Percentiles rank a stretch among this genome's conserved stretches.
phyloP scores from a whole-genome alignment of 2,797 vertebrate species.

The Scolopax rusticola region DNA sequence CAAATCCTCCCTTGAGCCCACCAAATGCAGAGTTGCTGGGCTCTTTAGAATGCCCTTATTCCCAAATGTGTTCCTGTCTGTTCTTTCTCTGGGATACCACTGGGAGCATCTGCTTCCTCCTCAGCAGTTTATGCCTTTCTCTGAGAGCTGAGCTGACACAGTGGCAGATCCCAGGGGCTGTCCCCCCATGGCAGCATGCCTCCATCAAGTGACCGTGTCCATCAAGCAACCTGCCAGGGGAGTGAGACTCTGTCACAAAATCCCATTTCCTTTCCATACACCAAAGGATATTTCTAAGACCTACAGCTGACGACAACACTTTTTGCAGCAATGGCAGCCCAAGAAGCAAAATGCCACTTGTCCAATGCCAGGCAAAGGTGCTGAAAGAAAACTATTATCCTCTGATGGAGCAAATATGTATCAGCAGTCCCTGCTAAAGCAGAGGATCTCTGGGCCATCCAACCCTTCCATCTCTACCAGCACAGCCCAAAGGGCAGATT shows the following conservation, averaged over 20 bases:
- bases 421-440: neutral
- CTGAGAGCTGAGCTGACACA: neutral
- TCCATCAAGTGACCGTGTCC: neutral
- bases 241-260: neutral
- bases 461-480: neutral
- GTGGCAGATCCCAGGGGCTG: neutral
- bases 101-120: neutral
- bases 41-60: neutral
- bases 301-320: neutral
- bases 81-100: neutral
- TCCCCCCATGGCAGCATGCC: neutral
- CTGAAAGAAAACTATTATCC: neutral
- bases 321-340: neutral
- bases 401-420: neutral
- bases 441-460: neutral
- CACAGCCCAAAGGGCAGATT: neutral
- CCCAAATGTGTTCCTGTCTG: neutral
- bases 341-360: neutral
- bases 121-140: neutral
- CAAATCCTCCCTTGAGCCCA: neutral
- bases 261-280: neutral
- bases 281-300: neutral
- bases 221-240: neutral
- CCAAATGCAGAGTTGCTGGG: neutral
- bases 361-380: neutral